A percentile compares a stretch with the other conserved stretches of the same genome.
phyloP scores from a whole-genome alignment of 2,888 invertebrate species.

The Luffia ferchaultella region DNA sequence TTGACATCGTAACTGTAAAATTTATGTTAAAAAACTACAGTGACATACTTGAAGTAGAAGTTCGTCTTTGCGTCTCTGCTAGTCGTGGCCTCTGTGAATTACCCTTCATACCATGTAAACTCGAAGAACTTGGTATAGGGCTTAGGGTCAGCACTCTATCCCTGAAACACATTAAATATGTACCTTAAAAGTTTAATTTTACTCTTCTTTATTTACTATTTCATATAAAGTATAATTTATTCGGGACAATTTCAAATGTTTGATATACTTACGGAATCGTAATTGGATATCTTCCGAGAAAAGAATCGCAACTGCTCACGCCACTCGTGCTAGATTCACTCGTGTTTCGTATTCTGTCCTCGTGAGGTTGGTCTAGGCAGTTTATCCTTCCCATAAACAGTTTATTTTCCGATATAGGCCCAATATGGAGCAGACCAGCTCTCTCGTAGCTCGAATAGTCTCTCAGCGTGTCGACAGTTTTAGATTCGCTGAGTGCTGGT shows the following conservation, averaged over 20 bases:
- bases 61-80: conserved; percentile 58
- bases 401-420: conserved; percentile 19
- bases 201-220: background rate
- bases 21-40: no score
- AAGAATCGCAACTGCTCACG: conserved; percentile 83
- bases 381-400: conserved; percentile 42
- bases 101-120: conserved; percentile 66
- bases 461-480: conserved; percentile 69
- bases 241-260: background rate
- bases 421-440: conserved; percentile 23
- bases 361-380: conserved; percentile 45
- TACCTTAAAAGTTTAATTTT: background rate
- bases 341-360: conserved; percentile 52
- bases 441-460: conserved; percentile 45
- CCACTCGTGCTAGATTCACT: conserved; percentile 85
- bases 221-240: background rate
- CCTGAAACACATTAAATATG: conserved; percentile 35
- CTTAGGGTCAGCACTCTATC: conserved; percentile 82
- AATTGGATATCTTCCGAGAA: conserved; percentile 67
- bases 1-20: no score
- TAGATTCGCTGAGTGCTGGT: conserved; percentile 74
- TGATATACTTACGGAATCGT: conserved; percentile 58
- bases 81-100: conserved; percentile 45
- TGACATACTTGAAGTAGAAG: conserved; percentile 65
- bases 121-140: conserved; percentile 88